Base-by-base conservation (phyloP, 1,140 invertebrate genomes). In the Thaumatotibia leucotreta region DNA sequence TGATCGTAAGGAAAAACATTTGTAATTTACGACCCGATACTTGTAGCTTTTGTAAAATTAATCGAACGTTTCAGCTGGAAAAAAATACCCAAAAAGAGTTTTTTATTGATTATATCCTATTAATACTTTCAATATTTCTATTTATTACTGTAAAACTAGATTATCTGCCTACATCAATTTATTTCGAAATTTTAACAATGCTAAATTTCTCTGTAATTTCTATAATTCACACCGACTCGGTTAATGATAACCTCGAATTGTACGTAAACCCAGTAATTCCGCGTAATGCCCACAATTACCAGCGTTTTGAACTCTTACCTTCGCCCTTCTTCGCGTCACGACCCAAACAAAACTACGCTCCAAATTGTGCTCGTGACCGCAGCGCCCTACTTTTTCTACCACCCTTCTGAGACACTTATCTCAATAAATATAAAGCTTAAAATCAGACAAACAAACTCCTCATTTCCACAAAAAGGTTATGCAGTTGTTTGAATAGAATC, bases 311-410 rank as follows among this genome's bases (percentile, higher is more conserved):
- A 72, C 68, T 72, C 69, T 62, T 68, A 69, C 67, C 74, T 74
- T 72, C 64, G 67, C 66, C 71, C 67, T 73, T 49, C 68, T 61
- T 62, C 67, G 64, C 54, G 67, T 76, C 74, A 79, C 74, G 74
- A 78, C 52, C 50, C 9, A 65, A 66, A 68, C 65, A 61, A 65
- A 68, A 64, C 61, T 63, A 73, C 70, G 64, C 67, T 64, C 63
- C 73, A 22, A 23, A 58, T 50, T 39, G 10, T 54, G 17, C 23
- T 73, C 74, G 72, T 75, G 73, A 77, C 68, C 68, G 68, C 70
- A 64, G 45, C 72, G 77, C 64, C 69, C 73, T 73, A 74, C 73
- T 77, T 77, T 77, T 80, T 65, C 61, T 66, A 58, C 22, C 31
- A 54, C 50, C 52, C 66, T 33, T 61, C 49, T 11, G 14, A 39